Conservation (phyloP, 2,797 vertebrate genomes). For the Phataginus tricuspis region DNA sequence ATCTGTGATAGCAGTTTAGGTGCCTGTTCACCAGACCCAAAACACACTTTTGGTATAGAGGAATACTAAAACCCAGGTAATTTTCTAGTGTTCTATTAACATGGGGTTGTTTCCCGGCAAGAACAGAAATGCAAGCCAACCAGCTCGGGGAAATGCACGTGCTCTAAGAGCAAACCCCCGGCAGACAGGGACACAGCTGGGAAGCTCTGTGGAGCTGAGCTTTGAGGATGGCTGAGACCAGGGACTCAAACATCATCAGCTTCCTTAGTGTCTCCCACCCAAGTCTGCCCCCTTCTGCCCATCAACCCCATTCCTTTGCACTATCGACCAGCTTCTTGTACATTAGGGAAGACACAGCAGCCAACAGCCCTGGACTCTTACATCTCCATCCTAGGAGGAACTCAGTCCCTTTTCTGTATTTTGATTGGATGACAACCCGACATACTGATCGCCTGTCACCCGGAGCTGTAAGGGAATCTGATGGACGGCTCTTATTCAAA, state of each 20-base stretch:
- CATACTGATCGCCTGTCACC: too few relatives aligned
- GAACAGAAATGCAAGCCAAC: not conserved
- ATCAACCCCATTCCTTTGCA: not conserved
- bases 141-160: fast-evolving
- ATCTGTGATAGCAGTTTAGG: not conserved
- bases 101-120: too few relatives aligned
- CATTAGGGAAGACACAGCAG: fast-evolving
- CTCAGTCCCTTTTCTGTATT: fast-evolving
- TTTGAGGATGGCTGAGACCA: too few relatives aligned
- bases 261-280: not conserved
- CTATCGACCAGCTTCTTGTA: not conserved
- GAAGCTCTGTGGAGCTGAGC: not conserved
- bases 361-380: not conserved
- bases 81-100: not conserved
- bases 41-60: not conserved
- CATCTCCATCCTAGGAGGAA: not conserved
- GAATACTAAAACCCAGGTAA: not conserved
- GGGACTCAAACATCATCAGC: too few relatives aligned
- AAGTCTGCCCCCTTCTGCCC: not conserved
- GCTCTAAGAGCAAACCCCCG: fast-evolving
- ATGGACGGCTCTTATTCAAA: not conserved
- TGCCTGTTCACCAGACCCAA: not conserved
- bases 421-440: not conserved
- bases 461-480: fast-evolving
- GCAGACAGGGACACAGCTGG: fast-evolving